Evolutionary conservation across 2,797 vertebrate species (phyloP), one percentile per base, ranked within the genome.

Genomic region (Steatocranus sp.): DNA sequence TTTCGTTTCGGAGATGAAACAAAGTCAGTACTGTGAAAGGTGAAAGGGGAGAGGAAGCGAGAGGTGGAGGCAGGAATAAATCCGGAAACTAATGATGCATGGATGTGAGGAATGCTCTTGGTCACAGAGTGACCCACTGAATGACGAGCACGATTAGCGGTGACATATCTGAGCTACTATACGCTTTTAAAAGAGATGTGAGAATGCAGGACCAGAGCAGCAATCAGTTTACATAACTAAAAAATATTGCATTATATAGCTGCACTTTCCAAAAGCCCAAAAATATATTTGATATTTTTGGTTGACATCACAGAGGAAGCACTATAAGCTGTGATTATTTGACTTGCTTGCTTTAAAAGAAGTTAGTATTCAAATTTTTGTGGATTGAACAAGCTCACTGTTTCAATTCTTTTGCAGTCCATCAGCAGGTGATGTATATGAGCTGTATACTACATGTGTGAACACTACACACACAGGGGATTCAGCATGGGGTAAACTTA

Each of bases 11-110:
- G 8, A 32, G 11, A 63, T n/a, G 11, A 78, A 78, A 38, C 38
- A 82, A 70, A 70, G 79, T 79, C n/a, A 5, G 15, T n/a, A 56
- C 80, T 56, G 32, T 61, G 49, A 88, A 86, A 90, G 86, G 87
- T 87, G 63, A 91, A 86, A 79, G 76, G 48, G 36, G 56, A 89
- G 17, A 92, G 85, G 90, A 87, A 88, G 79, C 82, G 86, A 87
- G 87, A 86, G 87, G 88, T 43, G 86, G 82, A 76, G 83, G 79
- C 54, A 23, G 79, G 34, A 83, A 77, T 15, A 82, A 83, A 83
- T 50, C 54, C 27, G 58, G 86, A 90, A 84, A 87, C 30, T 32
- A 84, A 82, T 88, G 88, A 87, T 88, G 80, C 46, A 79, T 78
- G 77, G 85, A 84, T 87, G 79, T 53, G 34, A 86, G 84, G 89